Base-by-base conservation (phyloP, 2,797 vertebrate species). In the Gouania willdenowi region DNA sequence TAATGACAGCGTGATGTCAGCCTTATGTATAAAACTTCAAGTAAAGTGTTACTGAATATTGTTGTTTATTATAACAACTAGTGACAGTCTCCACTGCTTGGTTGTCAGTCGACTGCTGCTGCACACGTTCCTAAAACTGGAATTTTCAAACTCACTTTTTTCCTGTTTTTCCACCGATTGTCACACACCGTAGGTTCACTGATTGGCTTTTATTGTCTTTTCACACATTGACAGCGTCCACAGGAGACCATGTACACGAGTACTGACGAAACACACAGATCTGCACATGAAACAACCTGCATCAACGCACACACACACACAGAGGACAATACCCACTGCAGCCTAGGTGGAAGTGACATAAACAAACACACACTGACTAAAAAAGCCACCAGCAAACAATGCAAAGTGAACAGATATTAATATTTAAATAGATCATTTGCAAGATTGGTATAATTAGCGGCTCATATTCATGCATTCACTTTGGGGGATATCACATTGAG, bases 391-490 rank as follows among this genome's bases (percentile, higher is more conserved):
- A 78, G 79, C 76, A 66, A 86, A 87, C 75, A 83, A 84, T 81
- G 73, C 71, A 84, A 85, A 81, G 70, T 77, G 69, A 82, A 83
- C 68, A 71, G 46, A 75, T 82, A 90, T 88, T 87, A 87, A 87
- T 87, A 86, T 86, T 87, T 87, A 80, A 86, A 82, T 63, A 85
- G 77, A 87, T 88, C 48, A 80, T 90, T 89, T 89, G 82, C 77
- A 83, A 86, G 79, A 86, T 84, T 82, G 77, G 72, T 81, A 80
- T 89, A 89, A 89, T 89, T 89, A 88, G 76, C 44, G 26, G 22
- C 74, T 86, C 84, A 84, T 85, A 89, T 86, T 87, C 84, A 88
- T 89, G 81, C 80, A 87, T 88, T 88, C 79, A 83, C 77, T 76
- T 87, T 66, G 55, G n/a, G 79, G 76, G 71, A 87, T 80, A 83